Conservation (phyloP, 2,797 vertebrate species). For the Sebastes steindachneri region DNA sequence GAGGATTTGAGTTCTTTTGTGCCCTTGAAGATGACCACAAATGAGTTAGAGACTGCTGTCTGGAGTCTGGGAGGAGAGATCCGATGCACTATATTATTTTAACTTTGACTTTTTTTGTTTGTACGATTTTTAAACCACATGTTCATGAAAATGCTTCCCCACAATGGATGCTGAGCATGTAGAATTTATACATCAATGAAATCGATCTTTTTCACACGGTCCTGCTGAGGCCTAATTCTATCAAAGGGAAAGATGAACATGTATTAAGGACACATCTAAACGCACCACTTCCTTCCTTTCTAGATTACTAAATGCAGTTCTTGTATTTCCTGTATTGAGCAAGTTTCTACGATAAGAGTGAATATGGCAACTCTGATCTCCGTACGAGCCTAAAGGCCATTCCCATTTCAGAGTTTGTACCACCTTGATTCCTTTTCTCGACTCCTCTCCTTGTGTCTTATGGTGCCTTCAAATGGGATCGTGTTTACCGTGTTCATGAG, state of each 20-base stretch:
- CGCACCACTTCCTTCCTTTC: neutral
- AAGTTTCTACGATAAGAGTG: neutral
- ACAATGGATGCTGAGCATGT: conserved; percentile 11
- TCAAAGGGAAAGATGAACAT: conserved; percentile 18
- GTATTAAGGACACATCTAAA: conserved; percentile 1
- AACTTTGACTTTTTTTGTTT: neutral
- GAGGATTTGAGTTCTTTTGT: conserved; percentile 62
- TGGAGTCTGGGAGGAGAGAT: conserved; percentile 18
- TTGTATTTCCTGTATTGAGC: neutral
- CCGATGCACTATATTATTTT: conserved; percentile 21
- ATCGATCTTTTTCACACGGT: conserved; percentile 12
- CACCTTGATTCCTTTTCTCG: too few species aligned
- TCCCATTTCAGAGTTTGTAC: too few species aligned
- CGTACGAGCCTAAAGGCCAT: neutral
- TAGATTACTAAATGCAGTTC: neutral
- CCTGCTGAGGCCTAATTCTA: neutral
- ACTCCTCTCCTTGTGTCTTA: too few species aligned
- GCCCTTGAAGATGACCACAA: conserved; percentile 66
- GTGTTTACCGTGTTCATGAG: too few species aligned
- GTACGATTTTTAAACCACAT: conserved; percentile 2
- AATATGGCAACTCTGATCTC: neutral
- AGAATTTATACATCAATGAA: conserved; percentile 27
- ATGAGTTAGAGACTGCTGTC: conserved; percentile 45
- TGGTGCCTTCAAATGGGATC: too few species aligned
- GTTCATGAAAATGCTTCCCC: conserved; percentile 3